Conservation (phyloP, 2,888 invertebrate genomes). For the Rhodophaea formosa region DNA sequence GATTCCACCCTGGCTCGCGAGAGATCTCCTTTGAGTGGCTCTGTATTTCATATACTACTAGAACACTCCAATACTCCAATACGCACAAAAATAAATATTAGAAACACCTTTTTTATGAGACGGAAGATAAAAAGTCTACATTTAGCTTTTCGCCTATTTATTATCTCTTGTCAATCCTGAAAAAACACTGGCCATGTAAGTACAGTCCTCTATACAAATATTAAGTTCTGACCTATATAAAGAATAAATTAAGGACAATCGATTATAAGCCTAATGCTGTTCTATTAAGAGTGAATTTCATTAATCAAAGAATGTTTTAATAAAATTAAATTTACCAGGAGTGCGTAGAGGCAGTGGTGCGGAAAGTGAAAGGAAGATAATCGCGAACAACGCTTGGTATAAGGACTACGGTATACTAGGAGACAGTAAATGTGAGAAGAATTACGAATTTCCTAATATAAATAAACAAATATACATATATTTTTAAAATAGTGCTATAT, state of each 20-base stretch:
- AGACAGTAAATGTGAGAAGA: neutral
- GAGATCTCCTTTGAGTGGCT: too few species aligned
- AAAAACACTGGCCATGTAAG: slow-evolving; percentile 7
- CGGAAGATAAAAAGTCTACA: too few species aligned
- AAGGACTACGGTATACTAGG: neutral
- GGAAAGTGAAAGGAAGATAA: slow-evolving; percentile 38
- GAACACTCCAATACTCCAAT: too few species aligned
- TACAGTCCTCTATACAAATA: neutral
- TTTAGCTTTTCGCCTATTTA: too few species aligned
- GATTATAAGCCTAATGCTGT: slow-evolving; percentile 12
- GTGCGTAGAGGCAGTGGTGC: slow-evolving; percentile 48
- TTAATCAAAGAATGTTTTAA: slow-evolving; percentile 35
- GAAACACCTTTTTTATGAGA: too few species aligned
- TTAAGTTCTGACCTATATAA: neutral
- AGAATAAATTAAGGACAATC: slow-evolving; percentile 10
- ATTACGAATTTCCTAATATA: too few species aligned
- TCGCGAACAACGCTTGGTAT: slow-evolving; percentile 15
- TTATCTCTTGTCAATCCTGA: neutral
- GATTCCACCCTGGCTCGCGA: too few species aligned
- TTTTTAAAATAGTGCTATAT: too few species aligned
- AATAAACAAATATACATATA: too few species aligned
- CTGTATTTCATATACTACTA: too few species aligned
- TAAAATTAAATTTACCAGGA: slow-evolving; percentile 54
- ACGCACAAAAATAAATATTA: too few species aligned
- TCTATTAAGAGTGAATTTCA: slow-evolving; percentile 31